Base-by-base conservation (phyloP, 2,888 invertebrate genomes). In the Buathra laborator region DNA sequence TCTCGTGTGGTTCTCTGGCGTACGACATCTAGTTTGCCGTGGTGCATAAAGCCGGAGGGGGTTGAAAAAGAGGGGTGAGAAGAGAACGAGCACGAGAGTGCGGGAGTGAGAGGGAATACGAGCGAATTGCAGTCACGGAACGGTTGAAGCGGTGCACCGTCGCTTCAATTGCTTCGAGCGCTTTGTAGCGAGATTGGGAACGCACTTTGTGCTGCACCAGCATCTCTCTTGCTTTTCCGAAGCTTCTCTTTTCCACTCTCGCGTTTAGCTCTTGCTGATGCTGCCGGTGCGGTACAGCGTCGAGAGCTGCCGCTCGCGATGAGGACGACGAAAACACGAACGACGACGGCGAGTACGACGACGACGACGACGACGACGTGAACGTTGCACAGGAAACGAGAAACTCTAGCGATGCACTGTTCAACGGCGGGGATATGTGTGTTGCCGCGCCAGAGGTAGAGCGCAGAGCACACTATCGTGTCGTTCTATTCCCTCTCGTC, bases 111-210 rank as follows among this genome's bases (percentile, higher is more conserved):
- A 71, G 66, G n/a, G 71, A 83, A 62, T 24, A 59, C 66, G 74
- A 79, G 75, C 70, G 79, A 85, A 86, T 86, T 84, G 86, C 85
- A 86, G 83, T 86, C 81, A 80, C 76, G 83, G 62, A 83, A 77
- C 80, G 80, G 80, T 80, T 86, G 80, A 86, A 86, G 77, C 86
- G 84, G 84, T 83, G 86, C 83, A 75, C 68, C 84, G 86, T 86
- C 81, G 84, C 87, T 84, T 81, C 83, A 87, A 85, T 83, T 85
- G 85, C 85, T 85, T 85, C 83, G 64, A 87, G 87, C 86, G 87
- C 87, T 87, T 87, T 87, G 86, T 86, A 86, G 84, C 83, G 71
- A 84, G 84, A 87, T 87, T 87, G 87, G 86, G 84, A 86, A 87
- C 86, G 86, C 87, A 86, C 86, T 87, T 87, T 87, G 86, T 87